phyloP scores from a whole-genome alignment of 1,140 invertebrate species.

The Caenorhabditis remanei region DNA sequence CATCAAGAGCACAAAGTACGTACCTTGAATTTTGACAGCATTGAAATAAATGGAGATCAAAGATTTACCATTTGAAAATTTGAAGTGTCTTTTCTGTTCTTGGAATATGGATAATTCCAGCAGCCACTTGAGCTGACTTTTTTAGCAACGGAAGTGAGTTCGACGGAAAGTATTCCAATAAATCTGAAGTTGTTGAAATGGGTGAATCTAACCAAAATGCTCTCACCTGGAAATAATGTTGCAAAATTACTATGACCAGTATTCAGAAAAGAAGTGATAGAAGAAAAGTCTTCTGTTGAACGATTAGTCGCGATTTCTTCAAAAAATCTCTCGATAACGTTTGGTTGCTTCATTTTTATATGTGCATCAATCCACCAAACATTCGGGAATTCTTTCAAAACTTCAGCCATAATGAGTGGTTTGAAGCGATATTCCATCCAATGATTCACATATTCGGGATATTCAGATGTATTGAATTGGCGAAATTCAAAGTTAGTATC shows the following conservation, averaged over 20 bases:
- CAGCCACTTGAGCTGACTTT: background rate
- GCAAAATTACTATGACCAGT: background rate
- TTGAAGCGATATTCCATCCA: background rate
- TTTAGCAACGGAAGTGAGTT: background rate
- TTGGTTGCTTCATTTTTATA: background rate
- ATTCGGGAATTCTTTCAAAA: background rate
- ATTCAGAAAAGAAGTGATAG: background rate
- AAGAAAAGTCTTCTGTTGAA: background rate
- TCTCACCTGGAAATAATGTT: background rate
- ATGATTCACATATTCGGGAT: background rate
- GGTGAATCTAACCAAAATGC: too few relatives aligned
- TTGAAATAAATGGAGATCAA: too few relatives aligned
- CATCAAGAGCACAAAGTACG: background rate
- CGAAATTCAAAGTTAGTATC: background rate
- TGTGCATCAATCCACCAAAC: constrained; percentile 19
- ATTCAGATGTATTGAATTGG: background rate
- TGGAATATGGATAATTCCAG: background rate
- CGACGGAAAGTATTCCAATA: background rate
- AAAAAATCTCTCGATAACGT: background rate
- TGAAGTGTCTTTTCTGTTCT: background rate
- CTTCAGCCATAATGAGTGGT: background rate
- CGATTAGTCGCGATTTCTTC: background rate
- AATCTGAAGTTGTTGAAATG: background rate
- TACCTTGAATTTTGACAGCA: background rate
- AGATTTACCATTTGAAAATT: background rate